Conservation (phyloP, 2,888 invertebrate genomes). For the Drosophila glabriapex region DNA sequence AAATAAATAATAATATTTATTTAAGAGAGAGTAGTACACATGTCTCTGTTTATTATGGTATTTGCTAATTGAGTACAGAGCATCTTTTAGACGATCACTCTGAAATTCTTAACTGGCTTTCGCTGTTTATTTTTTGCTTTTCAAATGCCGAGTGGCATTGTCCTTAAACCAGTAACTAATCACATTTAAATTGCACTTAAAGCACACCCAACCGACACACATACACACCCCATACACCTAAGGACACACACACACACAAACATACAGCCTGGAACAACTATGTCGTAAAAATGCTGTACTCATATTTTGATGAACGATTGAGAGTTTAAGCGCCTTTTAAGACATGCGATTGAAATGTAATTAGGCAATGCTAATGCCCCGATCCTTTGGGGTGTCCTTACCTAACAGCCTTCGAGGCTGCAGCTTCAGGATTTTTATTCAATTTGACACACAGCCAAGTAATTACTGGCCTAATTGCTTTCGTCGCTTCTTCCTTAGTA, state of each 20-base stretch:
- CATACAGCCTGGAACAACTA: background rate
- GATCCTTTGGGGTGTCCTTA: constrained; percentile 36
- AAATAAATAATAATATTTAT: background rate
- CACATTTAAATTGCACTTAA: constrained; percentile 77
- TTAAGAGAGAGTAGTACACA: background rate
- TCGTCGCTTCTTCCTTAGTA: constrained; percentile 28
- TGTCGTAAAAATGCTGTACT: constrained; percentile 5
- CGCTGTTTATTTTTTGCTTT: constrained; percentile 7
- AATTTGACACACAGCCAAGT: constrained; percentile 50
- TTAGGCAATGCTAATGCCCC: constrained; percentile 76
- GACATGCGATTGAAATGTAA: constrained; percentile 80
- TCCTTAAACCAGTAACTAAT: constrained; percentile 70
- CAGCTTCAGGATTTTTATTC: constrained; percentile 36
- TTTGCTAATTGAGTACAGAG: background rate
- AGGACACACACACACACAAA: background rate
- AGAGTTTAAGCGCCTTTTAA: constrained; percentile 71
- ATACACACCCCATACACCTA: background rate
- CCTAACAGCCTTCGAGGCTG: constrained; percentile 7
- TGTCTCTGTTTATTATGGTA: no score
- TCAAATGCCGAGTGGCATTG: constrained; percentile 20
- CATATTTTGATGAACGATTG: constrained; percentile 59
- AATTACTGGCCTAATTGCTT: constrained; percentile 59
- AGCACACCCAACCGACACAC: constrained; percentile 24
- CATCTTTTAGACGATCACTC: background rate
- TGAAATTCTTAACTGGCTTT: background rate